Percentiles rank a stretch among this genome's conserved stretches.
These are phyloP conservation scores for Ciconia nigra DNA, from an alignment of 2,797 vertebrate species.

Conservation along the genomic window DNA sequence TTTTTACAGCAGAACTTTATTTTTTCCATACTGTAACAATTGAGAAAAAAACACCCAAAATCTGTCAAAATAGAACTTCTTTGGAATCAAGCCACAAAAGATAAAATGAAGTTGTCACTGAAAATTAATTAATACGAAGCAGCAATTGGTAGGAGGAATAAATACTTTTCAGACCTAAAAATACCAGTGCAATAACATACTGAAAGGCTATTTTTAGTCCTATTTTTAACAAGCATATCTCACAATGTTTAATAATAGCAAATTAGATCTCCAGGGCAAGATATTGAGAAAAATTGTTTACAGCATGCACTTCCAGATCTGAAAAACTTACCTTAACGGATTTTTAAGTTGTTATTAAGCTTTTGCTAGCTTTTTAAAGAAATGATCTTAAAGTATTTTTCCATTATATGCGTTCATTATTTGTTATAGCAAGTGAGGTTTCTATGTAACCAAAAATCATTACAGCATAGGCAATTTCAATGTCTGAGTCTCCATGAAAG, in stretches of 20 bases:
- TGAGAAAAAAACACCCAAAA: neutral
- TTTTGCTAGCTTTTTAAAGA: neutral
- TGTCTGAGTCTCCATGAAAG: neutral
- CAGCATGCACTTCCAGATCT: neutral
- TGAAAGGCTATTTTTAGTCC: slow-evolving; percentile 15
- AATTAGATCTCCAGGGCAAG: slow-evolving; percentile 23
- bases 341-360: slow-evolving; percentile 4
- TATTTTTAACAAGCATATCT: slow-evolving; percentile 19
- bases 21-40: neutral
- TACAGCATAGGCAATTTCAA: neutral
- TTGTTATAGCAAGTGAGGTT: neutral
- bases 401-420: neutral
- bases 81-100: neutral
- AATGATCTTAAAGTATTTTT: neutral
- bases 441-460: slow-evolving; percentile 14
- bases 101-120: neutral
- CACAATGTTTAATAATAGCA: slow-evolving; percentile 23
- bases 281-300: neutral
- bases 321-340: neutral
- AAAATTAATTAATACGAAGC: slow-evolving; percentile 2
- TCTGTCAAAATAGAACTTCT: neutral
- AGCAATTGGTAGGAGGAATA: neutral
- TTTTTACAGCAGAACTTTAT: neutral
- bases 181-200: neutral
- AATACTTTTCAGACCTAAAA: neutral